Evolutionary conservation across 2,113 vertebrate genomes (phyloP).

Genomic region (Perccottus glenii): DNA sequence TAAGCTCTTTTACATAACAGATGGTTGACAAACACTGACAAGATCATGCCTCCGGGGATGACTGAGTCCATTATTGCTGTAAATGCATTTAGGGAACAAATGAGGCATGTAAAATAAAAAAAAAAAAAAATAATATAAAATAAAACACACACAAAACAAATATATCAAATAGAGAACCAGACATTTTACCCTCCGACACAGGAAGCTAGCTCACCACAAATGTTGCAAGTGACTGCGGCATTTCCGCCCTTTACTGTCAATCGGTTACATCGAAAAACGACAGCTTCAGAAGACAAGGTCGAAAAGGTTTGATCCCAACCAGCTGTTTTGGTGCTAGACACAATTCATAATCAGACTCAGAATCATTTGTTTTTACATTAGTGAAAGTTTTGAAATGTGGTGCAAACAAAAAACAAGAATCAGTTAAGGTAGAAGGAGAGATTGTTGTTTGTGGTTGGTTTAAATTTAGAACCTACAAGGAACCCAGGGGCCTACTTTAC

Average conservation of each 20-base stretch:
- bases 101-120: conserved; percentile 6
- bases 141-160: too few species aligned
- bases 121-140: too few species aligned
- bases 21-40: too few species aligned
- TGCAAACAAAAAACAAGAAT: too few species aligned
- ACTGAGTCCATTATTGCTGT: too few species aligned
- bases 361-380: too few species aligned
- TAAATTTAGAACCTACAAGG: not conserved
- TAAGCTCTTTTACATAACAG: too few species aligned
- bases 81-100: not conserved
- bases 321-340: not conserved
- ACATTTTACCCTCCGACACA: conserved; percentile 27
- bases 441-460: not conserved
- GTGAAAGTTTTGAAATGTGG: too few species aligned
- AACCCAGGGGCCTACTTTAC: not conserved
- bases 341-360: not conserved
- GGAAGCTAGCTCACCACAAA: conserved; percentile 64
- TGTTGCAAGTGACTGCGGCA: conserved; percentile 11
- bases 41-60: too few species aligned
- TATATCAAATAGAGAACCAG: conserved; percentile 14
- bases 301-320: not conserved
- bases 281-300: not conserved
- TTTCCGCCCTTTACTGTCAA: conserved; percentile 35
- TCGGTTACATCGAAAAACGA: conserved; percentile 9
- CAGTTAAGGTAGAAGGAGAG: too few species aligned